Conservation (phyloP, 2,113 vertebrate genomes). For the Dolichotis patagonum region DNA sequence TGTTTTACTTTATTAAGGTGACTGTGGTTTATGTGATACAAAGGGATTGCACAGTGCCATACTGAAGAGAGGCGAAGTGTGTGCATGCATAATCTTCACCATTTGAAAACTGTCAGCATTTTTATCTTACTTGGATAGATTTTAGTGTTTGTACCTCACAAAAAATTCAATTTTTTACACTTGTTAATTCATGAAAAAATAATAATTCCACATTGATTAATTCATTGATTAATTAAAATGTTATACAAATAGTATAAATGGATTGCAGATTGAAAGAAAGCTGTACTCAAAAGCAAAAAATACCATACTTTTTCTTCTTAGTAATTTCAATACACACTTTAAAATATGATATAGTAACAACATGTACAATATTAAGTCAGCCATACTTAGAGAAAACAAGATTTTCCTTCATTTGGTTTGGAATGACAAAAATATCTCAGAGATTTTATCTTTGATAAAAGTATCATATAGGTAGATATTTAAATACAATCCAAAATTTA, state of each 20-base stretch:
- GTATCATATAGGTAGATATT: not conserved
- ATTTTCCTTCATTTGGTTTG: conserved; percentile 25
- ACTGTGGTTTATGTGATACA: not conserved
- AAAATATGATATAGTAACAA: conserved; percentile 20
- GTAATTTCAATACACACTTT: conserved; percentile 14
- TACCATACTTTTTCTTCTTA: not conserved
- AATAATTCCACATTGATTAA: not conserved
- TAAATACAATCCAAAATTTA: conserved; percentile 34
- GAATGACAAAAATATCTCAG: conserved; percentile 13
- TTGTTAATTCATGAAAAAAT: conserved; percentile 23
- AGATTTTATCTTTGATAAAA: not conserved
- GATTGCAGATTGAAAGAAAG: conserved; percentile 8
- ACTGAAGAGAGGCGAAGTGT: not conserved
- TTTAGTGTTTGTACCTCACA: not conserved
- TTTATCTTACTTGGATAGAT: not conserved
- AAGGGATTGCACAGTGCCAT: not conserved
- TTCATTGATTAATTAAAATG: conserved; percentile 29
- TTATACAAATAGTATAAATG: not conserved
- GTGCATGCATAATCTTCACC: not conserved
- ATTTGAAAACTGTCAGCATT: not conserved
- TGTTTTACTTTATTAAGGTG: not conserved
- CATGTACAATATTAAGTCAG: not conserved
- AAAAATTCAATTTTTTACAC: not conserved
- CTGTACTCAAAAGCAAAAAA: not conserved
- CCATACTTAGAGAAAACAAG: not conserved